Evolutionary conservation across 2,797 vertebrate species (phyloP).

Genomic region (Enteromius thamalakanensis): DNA sequence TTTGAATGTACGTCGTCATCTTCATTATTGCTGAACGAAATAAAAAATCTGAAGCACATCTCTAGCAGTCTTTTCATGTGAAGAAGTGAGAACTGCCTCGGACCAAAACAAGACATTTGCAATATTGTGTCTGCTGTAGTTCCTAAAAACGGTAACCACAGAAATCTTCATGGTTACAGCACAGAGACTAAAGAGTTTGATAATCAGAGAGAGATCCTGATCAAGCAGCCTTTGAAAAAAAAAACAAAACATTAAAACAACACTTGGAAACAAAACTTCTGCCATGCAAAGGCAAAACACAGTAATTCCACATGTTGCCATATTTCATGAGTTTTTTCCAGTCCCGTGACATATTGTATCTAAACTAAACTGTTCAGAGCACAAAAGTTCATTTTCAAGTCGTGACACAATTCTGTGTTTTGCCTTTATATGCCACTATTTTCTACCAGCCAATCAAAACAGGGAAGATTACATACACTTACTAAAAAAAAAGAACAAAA

Average conservation of each 20-base stretch:
- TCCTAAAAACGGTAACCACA: neutral
- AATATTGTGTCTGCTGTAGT: neutral
- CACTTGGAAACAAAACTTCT: neutral
- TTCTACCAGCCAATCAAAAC: slow-evolving; percentile 7
- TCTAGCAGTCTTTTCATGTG: neutral
- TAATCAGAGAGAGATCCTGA: neutral
- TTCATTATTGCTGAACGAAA: neutral
- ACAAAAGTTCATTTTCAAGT: too few relatives aligned
- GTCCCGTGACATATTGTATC: neutral
- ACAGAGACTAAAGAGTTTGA: neutral
- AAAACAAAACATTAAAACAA: neutral
- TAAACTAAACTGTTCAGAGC: neutral
- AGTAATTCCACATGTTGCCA: neutral
- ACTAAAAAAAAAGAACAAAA: neutral
- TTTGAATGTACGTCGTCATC: neutral
- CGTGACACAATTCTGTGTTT: neutral
- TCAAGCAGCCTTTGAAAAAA: neutral
- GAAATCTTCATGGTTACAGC: neutral
- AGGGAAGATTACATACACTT: neutral
- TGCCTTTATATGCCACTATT: neutral
- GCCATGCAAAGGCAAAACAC: neutral
- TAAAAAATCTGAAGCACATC: neutral
- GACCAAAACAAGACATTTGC: neutral
- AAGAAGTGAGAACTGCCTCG: neutral
- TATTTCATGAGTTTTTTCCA: neutral